A percentile compares a stretch with the other conserved stretches of the same genome.
phyloP scores from a whole-genome alignment of 1,140 invertebrate species.

The Brachionus calyciflorus region DNA sequence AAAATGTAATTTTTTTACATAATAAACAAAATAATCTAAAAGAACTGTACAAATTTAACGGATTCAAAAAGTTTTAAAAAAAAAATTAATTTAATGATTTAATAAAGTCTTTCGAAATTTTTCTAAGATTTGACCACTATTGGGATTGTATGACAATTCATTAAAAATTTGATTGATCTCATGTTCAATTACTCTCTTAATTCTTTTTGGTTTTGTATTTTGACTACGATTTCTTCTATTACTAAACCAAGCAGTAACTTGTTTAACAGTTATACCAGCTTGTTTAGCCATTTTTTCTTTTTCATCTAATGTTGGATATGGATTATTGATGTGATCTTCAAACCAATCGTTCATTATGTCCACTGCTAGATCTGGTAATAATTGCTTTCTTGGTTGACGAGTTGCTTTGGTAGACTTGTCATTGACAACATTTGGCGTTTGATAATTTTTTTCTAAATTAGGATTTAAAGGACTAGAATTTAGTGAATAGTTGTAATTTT shows the following conservation, averaged over 20 bases:
- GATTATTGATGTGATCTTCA: constrained; percentile 52
- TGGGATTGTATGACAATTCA: not conserved
- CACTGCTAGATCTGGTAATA: constrained; percentile 49
- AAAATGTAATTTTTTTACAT: no score
- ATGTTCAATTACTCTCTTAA: constrained; percentile 8
- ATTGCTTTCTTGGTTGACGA: not conserved
- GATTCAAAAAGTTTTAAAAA: no score
- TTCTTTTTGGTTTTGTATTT: constrained; percentile 57
- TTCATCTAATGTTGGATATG: constrained; percentile 55
- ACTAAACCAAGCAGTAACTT: constrained; percentile 59
- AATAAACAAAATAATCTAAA: no score
- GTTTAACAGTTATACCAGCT: constrained; percentile 52
- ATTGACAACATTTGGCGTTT: no score
- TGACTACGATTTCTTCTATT: constrained; percentile 57
- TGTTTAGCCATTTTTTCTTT: constrained; percentile 53
- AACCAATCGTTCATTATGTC: constrained; percentile 55
- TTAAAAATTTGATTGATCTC: constrained; percentile 30
- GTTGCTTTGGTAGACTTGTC: no score
- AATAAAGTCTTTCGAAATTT: constrained; percentile 9
- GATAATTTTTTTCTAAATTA: no score
- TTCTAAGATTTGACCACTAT: constrained; percentile 28
- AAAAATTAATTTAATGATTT: not conserved
- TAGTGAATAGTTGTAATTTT: no score
- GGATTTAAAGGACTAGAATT: no score
- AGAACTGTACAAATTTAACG: no score